These are phyloP conservation scores for Nemotelus pantherinus DNA, from an alignment of 2,888 invertebrate genomes.

Conservation along the genomic window DNA sequence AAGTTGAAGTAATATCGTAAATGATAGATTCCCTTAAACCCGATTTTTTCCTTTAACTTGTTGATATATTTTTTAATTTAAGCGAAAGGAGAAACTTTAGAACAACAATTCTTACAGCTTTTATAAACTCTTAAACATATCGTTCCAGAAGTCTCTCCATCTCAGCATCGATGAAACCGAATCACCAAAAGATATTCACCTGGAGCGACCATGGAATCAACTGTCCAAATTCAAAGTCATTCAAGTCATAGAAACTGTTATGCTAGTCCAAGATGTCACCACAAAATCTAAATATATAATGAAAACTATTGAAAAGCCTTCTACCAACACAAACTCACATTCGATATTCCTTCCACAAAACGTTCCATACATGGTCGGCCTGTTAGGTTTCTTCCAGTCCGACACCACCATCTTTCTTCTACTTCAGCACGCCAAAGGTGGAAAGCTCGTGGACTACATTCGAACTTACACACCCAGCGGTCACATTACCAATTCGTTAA, in stretches of 20 bases:
- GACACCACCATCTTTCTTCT: conserved; percentile 63
- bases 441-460: conserved; percentile 61
- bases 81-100: no score
- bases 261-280: conserved; percentile 64
- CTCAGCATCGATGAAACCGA: conserved; percentile 58
- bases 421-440: conserved; percentile 62
- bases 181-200: conserved; percentile 52
- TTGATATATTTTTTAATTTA: no score
- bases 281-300: conserved; percentile 61
- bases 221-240: conserved; percentile 63
- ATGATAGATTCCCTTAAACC: no score
- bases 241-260: conserved; percentile 60
- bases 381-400: conserved; percentile 62
- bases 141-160: conserved; percentile 55
- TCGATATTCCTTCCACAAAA: conserved; percentile 62
- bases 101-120: no score
- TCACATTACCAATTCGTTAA: conserved; percentile 51
- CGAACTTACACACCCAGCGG: conserved; percentile 56
- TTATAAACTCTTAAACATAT: background rate
- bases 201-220: conserved; percentile 64
- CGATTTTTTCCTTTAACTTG: no score
- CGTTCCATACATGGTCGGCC: conserved; percentile 62
- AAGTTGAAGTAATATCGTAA: no score
- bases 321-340: conserved; percentile 61
- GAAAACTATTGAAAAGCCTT: conserved; percentile 64